A percentile compares a stretch with the other conserved stretches of the same genome.
These are phyloP conservation scores for Drosophila parthenogenetica DNA, from an alignment of 2,888 invertebrate genomes.

Conservation along the genomic window DNA sequence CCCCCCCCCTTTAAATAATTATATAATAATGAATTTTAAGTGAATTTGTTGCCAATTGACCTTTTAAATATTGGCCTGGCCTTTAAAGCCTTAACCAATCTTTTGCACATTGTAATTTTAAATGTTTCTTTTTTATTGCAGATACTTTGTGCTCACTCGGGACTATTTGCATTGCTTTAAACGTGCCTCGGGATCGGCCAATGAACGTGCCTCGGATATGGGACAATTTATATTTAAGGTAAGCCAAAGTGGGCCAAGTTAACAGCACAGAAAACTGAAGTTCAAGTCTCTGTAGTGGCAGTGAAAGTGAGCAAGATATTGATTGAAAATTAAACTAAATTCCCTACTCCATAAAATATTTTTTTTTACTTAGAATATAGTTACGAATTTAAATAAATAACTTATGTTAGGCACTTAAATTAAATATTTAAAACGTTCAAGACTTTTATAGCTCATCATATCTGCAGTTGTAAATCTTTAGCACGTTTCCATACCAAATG, in stretches of 20 bases:
- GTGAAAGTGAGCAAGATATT: background rate
- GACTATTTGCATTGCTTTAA: constrained; percentile 89
- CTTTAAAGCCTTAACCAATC: constrained; percentile 41
- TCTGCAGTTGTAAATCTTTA: constrained; percentile 23
- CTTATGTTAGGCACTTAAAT: background rate
- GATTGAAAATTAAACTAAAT: too few species aligned
- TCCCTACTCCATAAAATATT: too few species aligned
- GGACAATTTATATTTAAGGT: constrained; percentile 89
- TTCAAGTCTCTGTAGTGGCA: background rate
- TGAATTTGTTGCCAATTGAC: constrained; percentile 50
- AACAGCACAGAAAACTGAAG: background rate
- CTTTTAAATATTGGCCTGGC: constrained; percentile 47
- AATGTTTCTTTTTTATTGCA: constrained; percentile 59
- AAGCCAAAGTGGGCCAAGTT: constrained; percentile 28
- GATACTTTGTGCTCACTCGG: constrained; percentile 88
- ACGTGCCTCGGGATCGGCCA: constrained; percentile 86
- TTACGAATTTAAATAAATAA: too few species aligned
- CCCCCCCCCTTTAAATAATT: constrained; percentile 19
- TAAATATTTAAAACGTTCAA: too few species aligned
- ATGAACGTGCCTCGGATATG: constrained; percentile 87
- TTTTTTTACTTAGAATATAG: too few species aligned
- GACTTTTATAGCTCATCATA: constrained; percentile 10
- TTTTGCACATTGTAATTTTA: constrained; percentile 5
- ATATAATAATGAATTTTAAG: constrained; percentile 31
- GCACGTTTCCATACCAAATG: constrained; percentile 24